These are phyloP conservation scores for Euglossa dilemma DNA, from an alignment of 1,140 invertebrate species.

Conservation along the genomic window DNA sequence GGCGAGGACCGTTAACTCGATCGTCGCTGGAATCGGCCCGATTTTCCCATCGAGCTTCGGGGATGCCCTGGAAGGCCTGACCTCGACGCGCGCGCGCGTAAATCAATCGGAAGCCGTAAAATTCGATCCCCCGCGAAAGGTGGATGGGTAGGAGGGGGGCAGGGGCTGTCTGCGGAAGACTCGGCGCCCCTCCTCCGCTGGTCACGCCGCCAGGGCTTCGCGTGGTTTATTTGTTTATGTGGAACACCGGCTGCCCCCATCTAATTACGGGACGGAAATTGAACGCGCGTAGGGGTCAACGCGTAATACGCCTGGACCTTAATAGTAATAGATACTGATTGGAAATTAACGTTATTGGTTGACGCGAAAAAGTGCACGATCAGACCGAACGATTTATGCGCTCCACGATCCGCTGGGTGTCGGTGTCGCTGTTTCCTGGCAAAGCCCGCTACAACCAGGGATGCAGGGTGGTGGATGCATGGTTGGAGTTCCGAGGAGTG, in stretches of 20 bases:
- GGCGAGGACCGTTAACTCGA: conserved; percentile 67
- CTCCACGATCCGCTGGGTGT: not conserved
- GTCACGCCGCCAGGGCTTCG: not conserved
- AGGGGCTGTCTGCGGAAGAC: not conserved
- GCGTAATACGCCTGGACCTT: not conserved
- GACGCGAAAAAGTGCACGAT: not conserved
- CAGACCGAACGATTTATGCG: not conserved
- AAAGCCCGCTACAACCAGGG: rapidly evolving
- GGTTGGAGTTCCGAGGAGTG: too few species aligned
- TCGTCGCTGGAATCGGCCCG: conserved; percentile 5
- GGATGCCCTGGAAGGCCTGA: not conserved
- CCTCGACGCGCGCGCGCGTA: not conserved
- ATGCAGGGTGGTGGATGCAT: too few species aligned
- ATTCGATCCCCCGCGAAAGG: not conserved
- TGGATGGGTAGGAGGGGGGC: too few species aligned
- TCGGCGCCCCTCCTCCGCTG: not conserved
- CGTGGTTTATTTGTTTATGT: conserved; percentile 19
- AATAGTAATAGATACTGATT: conserved; percentile 28
- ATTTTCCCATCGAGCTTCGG: not conserved
- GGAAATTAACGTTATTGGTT: conserved; percentile 24
- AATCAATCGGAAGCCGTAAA: conserved; percentile 17
- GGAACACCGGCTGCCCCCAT: not conserved
- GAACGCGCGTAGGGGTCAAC: conserved; percentile 2
- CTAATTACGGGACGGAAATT: conserved; percentile 31
- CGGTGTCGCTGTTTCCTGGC: not conserved